Base-by-base conservation (phyloP, 2,113 vertebrate species). In the Triplophysa tibetana region DNA sequence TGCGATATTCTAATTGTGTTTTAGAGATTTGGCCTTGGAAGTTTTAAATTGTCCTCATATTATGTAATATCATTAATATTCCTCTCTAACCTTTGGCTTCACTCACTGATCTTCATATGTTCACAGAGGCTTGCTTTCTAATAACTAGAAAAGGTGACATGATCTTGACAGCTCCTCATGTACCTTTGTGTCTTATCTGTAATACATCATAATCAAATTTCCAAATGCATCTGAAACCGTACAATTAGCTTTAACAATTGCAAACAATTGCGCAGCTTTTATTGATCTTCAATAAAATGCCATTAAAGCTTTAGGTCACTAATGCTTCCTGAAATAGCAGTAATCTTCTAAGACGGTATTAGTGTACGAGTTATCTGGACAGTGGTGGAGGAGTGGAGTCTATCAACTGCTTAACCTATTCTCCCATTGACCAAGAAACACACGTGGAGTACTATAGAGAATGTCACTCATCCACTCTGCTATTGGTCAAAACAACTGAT, bases 301-400 rank as follows among this genome's bases (percentile, higher is more conserved):
- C 52, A 69, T 84, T 81, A 78, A 78, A 69, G 75, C 50, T 70
- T 84, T 24, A 79, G 70, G 75, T 79, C 75, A 79, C 79, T 94
- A 94, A 93, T 92, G 87, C 84, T 83, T 91, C 93, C 90, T 91
- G 91, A 96, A 94, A 95, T 95, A 96, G 93, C 93, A 92, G 81
- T 95, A 96, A 96, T 97, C 95, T 92, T 95, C 90, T 96, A 94
- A 95, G 79, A 82, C 86, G 88, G 93, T 83, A 94, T 95, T 96
- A 95, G 90, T 87, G 92, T 88, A 89, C 93, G 93, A 89, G 85
- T 94, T 94, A 93, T 95, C 92, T 93, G 87, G 85, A 45, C 90
- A 78, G 89, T 86, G 79, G 77, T 24, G 77, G 68, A 89, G 80
- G 85, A 78, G 82, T 84, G 86, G 79, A 64, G 7, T 83, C 80